Conservation (phyloP, 2,888 invertebrate species). For the Brachyopa scutellaris region DNA sequence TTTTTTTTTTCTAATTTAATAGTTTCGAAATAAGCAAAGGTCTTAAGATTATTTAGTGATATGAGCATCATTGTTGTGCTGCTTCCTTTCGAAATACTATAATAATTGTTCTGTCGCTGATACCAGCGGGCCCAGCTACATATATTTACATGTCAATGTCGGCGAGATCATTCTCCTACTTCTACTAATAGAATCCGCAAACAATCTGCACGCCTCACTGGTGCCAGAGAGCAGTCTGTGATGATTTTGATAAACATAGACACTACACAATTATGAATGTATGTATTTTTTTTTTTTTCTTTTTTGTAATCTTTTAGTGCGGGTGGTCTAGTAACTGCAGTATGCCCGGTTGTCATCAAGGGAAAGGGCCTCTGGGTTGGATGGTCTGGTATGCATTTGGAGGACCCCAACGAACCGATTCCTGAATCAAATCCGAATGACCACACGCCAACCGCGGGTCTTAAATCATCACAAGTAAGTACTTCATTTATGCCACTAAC, state of each 20-base stretch:
- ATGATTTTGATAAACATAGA: not conserved
- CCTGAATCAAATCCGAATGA: conserved; percentile 94
- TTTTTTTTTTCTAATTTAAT: conserved; percentile 31
- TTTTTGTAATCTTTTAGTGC: conserved; percentile 84
- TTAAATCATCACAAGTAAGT: conserved; percentile 90
- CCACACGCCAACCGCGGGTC: conserved; percentile 92
- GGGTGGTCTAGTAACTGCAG: conserved; percentile 94
- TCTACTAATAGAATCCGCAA: conserved; percentile 10
- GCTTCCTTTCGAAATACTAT: not conserved
- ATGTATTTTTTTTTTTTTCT: not conserved
- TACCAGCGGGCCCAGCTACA: not conserved
- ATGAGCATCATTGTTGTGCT: conserved; percentile 34
- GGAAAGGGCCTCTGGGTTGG: conserved; percentile 94
- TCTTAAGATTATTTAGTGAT: conserved; percentile 54
- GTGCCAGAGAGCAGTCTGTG: conserved; percentile 6
- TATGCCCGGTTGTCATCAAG: conserved; percentile 93
- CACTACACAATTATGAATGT: not conserved
- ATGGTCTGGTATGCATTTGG: conserved; percentile 93
- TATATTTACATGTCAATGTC: conserved; percentile 19
- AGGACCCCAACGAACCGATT: conserved; percentile 89
- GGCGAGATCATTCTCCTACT: conserved; percentile 20
- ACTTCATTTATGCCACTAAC: too few relatives aligned
- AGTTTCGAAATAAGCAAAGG: conserved; percentile 36
- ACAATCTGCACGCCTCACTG: conserved; percentile 23
- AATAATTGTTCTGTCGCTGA: conserved; percentile 8